A percentile compares a stretch with the other conserved stretches of the same genome.
These are phyloP conservation scores for Actenoides lindsayi DNA, from an alignment of 2,113 vertebrate species.

Conservation along the genomic window DNA sequence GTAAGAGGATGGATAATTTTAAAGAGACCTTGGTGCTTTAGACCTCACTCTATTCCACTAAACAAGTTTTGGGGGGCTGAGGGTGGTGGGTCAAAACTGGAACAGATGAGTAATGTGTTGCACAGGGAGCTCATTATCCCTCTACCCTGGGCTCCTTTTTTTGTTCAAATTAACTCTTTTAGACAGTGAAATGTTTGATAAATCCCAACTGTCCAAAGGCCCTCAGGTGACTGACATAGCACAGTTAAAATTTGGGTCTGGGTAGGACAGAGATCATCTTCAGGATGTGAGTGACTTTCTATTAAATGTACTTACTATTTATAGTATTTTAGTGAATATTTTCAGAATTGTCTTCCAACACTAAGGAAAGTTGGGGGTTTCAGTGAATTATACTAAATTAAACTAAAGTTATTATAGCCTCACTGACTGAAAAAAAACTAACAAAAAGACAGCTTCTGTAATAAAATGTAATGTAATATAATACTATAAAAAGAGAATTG, in stretches of 20 bases:
- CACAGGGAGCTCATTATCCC: background rate
- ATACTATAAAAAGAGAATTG: background rate
- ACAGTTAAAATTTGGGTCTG: background rate
- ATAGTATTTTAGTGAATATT: background rate
- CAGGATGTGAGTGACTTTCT: background rate
- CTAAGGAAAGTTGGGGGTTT: background rate
- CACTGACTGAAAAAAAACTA: background rate
- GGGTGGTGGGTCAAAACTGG: background rate
- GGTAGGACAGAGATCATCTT: background rate
- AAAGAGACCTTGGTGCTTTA: background rate
- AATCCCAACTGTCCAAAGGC: background rate
- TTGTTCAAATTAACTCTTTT: background rate
- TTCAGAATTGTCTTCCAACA: background rate
- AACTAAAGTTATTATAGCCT: background rate
- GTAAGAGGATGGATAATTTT: background rate
- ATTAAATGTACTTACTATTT: background rate
- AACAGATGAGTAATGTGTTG: background rate
- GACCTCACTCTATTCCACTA: background rate
- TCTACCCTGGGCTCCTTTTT: background rate
- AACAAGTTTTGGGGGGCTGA: background rate
- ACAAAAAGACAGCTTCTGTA: background rate
- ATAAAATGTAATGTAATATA: background rate
- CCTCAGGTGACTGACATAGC: background rate
- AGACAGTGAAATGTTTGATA: background rate
- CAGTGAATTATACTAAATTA: background rate